Percentiles rank a stretch among this genome's conserved stretches.
phyloP scores from a whole-genome alignment of 2,888 invertebrate genomes.

The Amblyjoppa proteus region DNA sequence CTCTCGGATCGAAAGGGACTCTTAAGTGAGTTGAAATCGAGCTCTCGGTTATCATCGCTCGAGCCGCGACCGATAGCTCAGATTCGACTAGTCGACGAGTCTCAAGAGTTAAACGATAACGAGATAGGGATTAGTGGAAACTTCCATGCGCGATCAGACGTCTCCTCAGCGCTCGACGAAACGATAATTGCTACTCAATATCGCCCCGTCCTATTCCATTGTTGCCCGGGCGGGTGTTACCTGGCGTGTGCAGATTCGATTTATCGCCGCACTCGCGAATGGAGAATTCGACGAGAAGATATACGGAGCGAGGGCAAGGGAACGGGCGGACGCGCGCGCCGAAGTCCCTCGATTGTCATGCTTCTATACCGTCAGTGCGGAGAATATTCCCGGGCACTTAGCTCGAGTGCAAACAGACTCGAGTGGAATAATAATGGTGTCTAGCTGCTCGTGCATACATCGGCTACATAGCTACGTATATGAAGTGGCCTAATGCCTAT shows the following conservation, averaged over 20 bases:
- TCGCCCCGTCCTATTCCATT: slow-evolving; percentile 20
- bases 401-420: slow-evolving; percentile 67
- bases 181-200: slow-evolving; percentile 41
- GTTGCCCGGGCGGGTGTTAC: neutral
- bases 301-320: neutral
- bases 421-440: slow-evolving; percentile 67
- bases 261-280: neutral
- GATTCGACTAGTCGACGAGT: neutral
- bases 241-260: slow-evolving; percentile 15
- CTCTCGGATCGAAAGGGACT: neutral
- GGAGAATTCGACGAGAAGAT: neutral
- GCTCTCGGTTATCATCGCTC: neutral
- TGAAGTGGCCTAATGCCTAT: slow-evolving; percentile 20
- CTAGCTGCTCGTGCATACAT: slow-evolving; percentile 31
- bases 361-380: slow-evolving; percentile 38
- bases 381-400: slow-evolving; percentile 67
- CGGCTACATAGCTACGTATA: neutral
- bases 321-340: neutral
- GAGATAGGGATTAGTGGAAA: slow-evolving; percentile 22
- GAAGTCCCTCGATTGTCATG: slow-evolving; percentile 54
- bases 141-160: slow-evolving; percentile 7
- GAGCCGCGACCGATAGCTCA: neutral
- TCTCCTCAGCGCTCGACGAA: neutral
- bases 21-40: neutral
- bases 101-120: neutral